phyloP scores from a whole-genome alignment of 2,797 vertebrate genomes.

The Cichlasoma orientale region DNA sequence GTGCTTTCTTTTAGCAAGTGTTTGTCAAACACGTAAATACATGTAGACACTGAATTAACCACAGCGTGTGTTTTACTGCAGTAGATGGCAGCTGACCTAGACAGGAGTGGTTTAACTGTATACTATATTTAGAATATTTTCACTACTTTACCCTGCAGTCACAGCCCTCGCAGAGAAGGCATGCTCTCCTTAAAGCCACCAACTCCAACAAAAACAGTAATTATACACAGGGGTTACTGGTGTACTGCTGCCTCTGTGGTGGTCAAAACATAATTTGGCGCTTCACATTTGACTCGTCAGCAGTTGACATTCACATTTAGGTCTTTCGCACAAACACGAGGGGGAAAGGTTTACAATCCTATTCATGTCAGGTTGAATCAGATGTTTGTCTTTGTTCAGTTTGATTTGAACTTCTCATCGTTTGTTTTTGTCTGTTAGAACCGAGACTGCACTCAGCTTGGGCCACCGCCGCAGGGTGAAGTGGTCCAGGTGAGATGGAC shows the following conservation, averaged over 20 bases:
- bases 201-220: neutral
- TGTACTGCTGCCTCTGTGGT: neutral
- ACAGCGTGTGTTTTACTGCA: neutral
- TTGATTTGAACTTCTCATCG: neutral
- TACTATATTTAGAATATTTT: neutral
- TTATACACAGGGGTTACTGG: neutral
- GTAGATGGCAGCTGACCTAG: neutral
- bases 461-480: conserved; percentile 91
- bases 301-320: too few species aligned
- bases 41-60: neutral
- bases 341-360: neutral
- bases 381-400: neutral
- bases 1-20: neutral
- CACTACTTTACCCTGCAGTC: neutral
- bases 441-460: conserved; percentile 91
- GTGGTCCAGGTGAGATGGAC: conserved; percentile 99
- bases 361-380: neutral
- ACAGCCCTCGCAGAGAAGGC: neutral
- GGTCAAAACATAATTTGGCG: neutral
- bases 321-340: too few species aligned
- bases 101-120: neutral
- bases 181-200: neutral
- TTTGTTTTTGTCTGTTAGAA: conserved; percentile 74
- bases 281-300: neutral
- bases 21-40: neutral